Evolutionary conservation across 2,113 vertebrate species (phyloP).

Genomic region (Castor canadensis): DNA sequence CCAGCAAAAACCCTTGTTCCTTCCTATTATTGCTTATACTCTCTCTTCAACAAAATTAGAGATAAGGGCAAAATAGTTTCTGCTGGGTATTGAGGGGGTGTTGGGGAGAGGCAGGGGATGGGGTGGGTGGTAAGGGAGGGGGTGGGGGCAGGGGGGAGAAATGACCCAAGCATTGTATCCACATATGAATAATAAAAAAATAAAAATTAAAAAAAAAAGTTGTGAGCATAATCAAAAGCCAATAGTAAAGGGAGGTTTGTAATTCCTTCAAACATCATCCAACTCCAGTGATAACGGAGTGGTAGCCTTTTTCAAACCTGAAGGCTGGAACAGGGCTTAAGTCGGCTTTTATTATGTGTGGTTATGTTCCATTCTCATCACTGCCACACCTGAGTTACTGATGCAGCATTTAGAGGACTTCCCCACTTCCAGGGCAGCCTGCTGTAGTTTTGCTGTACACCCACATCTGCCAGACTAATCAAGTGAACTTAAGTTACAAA

Average conservation of each 20-base stretch:
- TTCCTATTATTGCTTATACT: too few species aligned
- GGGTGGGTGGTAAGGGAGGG: too few species aligned
- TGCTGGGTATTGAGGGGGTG: too few species aligned
- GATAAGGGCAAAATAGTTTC: too few species aligned
- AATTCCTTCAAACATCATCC: neutral
- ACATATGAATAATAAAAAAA: too few species aligned
- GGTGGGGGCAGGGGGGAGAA: too few species aligned
- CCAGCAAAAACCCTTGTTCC: too few species aligned
- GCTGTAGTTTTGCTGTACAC: neutral
- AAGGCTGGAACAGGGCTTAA: neutral
- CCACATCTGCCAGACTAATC: neutral
- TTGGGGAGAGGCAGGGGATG: too few species aligned
- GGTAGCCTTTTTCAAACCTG: neutral
- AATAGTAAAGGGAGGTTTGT: neutral
- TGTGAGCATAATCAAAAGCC: neutral
- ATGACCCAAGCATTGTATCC: too few species aligned
- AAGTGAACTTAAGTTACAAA: neutral
- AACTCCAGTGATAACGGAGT: neutral
- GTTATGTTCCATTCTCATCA: neutral
- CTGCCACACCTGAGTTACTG: neutral
- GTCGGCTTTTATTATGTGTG: neutral
- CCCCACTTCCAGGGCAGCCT: neutral
- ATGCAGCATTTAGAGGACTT: neutral
- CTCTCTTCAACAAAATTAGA: too few species aligned
- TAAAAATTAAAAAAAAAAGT: too few species aligned